Conservation (phyloP, 2,113 vertebrate genomes). For the Apodemus speciosus region DNA sequence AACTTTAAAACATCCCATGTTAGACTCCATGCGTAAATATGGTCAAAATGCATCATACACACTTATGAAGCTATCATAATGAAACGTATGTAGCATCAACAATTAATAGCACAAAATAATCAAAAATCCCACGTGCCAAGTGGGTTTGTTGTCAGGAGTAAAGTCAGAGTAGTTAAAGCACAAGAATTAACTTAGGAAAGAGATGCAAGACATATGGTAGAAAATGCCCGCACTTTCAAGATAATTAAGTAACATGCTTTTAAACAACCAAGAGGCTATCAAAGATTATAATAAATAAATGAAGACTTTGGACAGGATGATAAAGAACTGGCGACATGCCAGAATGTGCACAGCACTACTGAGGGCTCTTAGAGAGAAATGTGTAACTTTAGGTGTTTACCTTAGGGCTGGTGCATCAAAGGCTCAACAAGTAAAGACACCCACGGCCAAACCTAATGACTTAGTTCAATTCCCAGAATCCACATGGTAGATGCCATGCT, state of each 20-base stretch:
- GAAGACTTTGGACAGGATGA: not conserved
- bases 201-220: not conserved
- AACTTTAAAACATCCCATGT: not conserved
- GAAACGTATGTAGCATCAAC: no score
- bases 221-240: not conserved
- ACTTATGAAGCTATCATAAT: not conserved
- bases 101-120: not conserved
- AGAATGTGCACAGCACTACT: fast-evolving
- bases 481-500: not conserved
- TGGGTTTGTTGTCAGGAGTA: no score
- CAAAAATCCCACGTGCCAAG: not conserved
- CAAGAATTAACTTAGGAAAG: not conserved
- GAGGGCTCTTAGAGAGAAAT: not conserved
- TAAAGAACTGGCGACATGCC: not conserved
- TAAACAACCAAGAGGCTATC: not conserved
- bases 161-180: not conserved
- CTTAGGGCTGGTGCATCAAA: not conserved
- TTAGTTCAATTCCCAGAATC: not conserved
- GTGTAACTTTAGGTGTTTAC: not conserved
- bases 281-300: not conserved
- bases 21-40: not conserved
- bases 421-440: not conserved
- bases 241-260: not conserved
- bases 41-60: not conserved
- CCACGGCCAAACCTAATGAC: not conserved